These are phyloP conservation scores for Tenrec ecaudatus DNA, from an alignment of 2,113 vertebrate genomes.

Conservation along the genomic window DNA sequence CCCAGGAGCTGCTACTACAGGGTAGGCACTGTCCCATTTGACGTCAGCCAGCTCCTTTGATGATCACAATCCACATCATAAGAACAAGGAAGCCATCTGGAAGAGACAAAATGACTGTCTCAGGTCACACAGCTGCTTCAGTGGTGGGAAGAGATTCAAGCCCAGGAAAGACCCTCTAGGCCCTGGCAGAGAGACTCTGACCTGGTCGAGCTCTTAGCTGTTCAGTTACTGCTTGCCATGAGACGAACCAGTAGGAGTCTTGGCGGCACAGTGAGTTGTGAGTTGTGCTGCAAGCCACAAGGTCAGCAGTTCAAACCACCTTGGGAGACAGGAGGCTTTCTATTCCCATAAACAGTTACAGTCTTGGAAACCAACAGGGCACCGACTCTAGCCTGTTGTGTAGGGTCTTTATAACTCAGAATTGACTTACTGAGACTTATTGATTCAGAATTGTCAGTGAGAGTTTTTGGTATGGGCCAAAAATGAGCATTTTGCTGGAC, in stretches of 20 bases:
- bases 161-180: background rate
- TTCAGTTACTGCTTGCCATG: background rate
- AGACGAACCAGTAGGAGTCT: background rate
- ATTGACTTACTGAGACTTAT: no score
- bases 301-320: no score
- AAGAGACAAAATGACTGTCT: background rate
- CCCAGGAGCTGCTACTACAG: background rate
- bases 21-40: background rate
- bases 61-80: background rate
- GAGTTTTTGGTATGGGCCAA: no score
- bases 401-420: no score
- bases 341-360: no score
- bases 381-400: no score
- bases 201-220: background rate
- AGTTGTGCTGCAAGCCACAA: no score
- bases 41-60: background rate
- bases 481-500: conserved; percentile 1
- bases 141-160: conserved; percentile 1
- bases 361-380: no score
- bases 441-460: no score
- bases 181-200: background rate
- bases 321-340: no score
- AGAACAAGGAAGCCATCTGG: background rate
- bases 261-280: no score
- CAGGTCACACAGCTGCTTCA: background rate